Base-by-base conservation (phyloP, 2,797 vertebrate genomes). In the Pseudochaenichthys georgianus region DNA sequence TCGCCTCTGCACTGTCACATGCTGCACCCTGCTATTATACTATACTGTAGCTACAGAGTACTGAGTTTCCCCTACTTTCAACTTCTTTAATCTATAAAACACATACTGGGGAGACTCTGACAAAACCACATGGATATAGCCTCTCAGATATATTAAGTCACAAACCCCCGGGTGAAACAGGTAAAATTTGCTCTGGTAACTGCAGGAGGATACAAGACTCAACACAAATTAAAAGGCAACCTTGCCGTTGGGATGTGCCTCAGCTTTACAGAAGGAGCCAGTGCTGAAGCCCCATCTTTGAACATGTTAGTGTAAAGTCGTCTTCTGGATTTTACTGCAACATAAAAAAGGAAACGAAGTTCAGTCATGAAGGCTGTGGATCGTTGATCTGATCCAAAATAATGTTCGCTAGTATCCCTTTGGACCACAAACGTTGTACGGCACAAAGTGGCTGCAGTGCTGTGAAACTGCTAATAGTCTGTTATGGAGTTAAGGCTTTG, bases 311-410 rank as follows among this genome's bases (percentile, higher is more conserved):
- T 10, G 48, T 21, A 23, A 81, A 68, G n/a, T 55, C 64, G 78
- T 74, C 47, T 57, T 62, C 21, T 47, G 21, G 63, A 74, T 38
- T 38, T 81, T 64, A 62, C 66, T 11, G 1, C 64, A 61, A 7
- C 54, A 70, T 84, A 57, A 67, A 68, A 68, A 82, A 86, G 68
- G 69, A 87, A 86, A 77, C 23, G 3, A 28, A 47, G 70, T 72
- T 75, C 42, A 69, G 78, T 75, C 53, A 70, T 64, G 67, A 75
- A 66, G 17, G 55, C 70, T 63, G 59, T 11, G 19, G 57, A 71
- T 63, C 3, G n/a, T 47, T 69, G 61, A 58, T 77, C 38, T 57
- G 72, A 84, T 86, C 73, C 70, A 70, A 47, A 53, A 58, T 54
- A 80, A 64, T 63, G 64, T 75, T 84, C 34, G 13, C 62, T 17